phyloP scores from a whole-genome alignment of 2,888 invertebrate species.

The Polydrusus pterygomalis region DNA sequence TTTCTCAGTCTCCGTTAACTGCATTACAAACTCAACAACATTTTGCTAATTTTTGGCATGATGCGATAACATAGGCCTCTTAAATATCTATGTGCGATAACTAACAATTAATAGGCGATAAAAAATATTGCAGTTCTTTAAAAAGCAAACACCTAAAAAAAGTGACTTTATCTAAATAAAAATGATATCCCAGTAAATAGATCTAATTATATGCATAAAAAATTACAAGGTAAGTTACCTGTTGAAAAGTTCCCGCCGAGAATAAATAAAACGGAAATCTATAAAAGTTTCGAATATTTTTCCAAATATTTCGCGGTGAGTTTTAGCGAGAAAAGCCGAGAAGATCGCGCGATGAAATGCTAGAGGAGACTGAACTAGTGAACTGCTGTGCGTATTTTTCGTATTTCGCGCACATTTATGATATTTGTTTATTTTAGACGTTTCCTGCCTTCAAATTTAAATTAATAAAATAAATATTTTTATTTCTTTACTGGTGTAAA shows the following conservation, averaged over 20 bases:
- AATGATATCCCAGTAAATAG: background rate
- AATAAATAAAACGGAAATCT: background rate
- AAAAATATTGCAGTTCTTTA: too few relatives aligned
- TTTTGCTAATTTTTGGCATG: too few relatives aligned
- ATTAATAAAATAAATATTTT: conserved; percentile 4
- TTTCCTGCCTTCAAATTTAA: conserved; percentile 35
- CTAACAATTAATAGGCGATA: too few relatives aligned
- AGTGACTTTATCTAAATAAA: background rate
- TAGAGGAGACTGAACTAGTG: conserved; percentile 42
- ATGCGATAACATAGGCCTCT: too few relatives aligned
- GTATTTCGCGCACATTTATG: conserved; percentile 46
- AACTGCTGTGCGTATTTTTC: conserved; percentile 32
- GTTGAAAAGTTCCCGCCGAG: background rate
- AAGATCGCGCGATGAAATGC: conserved; percentile 28
- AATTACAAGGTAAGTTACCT: background rate
- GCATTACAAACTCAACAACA: too few relatives aligned
- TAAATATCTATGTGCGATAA: too few relatives aligned
- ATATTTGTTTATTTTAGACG: conserved; percentile 42
- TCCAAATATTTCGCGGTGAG: conserved; percentile 5
- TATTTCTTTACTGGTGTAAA: background rate
- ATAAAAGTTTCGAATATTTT: background rate
- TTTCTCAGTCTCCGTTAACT: too few relatives aligned
- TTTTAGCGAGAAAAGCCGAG: conserved; percentile 19
- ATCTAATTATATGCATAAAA: background rate
- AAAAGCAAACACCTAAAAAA: too few relatives aligned